phyloP scores from a whole-genome alignment of 2,113 vertebrate species.

The Noturus placidus region DNA sequence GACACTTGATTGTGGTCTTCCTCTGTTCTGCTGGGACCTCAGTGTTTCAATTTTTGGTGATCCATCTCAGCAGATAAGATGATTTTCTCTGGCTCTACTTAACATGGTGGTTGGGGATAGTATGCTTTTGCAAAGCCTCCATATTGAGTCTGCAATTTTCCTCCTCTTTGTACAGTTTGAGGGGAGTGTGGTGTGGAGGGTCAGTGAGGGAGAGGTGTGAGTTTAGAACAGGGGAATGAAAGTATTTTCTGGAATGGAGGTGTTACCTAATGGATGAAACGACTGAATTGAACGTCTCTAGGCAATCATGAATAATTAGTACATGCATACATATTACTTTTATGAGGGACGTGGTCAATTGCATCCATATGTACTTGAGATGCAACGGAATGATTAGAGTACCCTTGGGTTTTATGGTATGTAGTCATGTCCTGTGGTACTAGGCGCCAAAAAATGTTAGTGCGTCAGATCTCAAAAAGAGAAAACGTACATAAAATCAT shows the following conservation, averaged over 20 bases:
- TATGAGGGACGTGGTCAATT: neutral
- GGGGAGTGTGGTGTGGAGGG: neutral
- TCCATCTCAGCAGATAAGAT: conserved; percentile 23
- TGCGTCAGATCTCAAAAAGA: neutral
- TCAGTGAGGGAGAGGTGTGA: conserved; percentile 21
- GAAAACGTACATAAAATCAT: neutral
- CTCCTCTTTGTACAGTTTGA: conserved; percentile 10
- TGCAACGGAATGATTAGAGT: conserved; percentile 13
- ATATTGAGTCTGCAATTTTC: conserved; percentile 1
- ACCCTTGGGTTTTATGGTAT: conserved; percentile 21
- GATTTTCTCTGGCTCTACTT: neutral
- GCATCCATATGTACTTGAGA: conserved; percentile 16
- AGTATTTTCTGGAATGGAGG: neutral
- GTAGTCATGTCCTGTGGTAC: neutral
- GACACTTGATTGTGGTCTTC: conserved; percentile 31
- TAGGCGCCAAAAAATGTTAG: neutral
- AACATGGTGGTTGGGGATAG: conserved; percentile 8
- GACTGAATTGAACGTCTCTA: neutral
- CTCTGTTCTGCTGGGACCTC: conserved; percentile 27
- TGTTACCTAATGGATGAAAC: neutral
- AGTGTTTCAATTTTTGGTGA: conserved; percentile 25
- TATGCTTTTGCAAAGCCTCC: conserved; percentile 9
- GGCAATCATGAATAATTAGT: neutral
- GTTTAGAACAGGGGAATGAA: conserved; percentile 1
- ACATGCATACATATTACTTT: neutral